phyloP scores from a whole-genome alignment of 2,888 invertebrate genomes.

The Chrysodeixis includens region DNA sequence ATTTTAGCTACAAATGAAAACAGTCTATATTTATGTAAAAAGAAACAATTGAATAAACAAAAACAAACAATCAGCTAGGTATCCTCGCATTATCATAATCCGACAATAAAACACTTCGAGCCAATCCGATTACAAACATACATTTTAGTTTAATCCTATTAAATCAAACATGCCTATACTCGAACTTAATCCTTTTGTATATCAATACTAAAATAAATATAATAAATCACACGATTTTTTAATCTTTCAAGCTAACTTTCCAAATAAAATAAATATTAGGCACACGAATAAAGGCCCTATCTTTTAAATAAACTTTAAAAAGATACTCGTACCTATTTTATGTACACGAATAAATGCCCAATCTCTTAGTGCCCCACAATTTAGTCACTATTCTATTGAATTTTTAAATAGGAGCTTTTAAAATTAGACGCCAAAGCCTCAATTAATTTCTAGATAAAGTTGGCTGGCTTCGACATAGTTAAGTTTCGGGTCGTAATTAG shows the following conservation, averaged over 20 bases:
- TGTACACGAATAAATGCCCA: background rate
- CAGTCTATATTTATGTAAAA: background rate
- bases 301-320: too few relatives aligned
- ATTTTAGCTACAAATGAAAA: background rate
- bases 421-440: background rate
- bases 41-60: constrained; percentile 11
- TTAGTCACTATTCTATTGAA: background rate
- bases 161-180: constrained; percentile 36
- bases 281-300: background rate
- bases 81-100: constrained; percentile 45
- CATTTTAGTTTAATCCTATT: constrained; percentile 56
- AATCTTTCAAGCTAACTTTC: background rate
- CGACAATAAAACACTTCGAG: constrained; percentile 39
- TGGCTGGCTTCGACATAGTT: background rate
- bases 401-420: background rate
- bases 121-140: constrained; percentile 50
- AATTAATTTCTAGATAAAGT: constrained; percentile 4
- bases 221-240: constrained; percentile 12
- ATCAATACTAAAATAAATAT: constrained; percentile 14
- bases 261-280: background rate
- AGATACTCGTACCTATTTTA: too few relatives aligned
- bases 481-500: background rate
- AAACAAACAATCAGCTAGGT: constrained; percentile 38
- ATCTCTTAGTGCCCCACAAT: background rate
- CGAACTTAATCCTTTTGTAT: constrained; percentile 32